Evolutionary conservation across 2,888 invertebrate species (phyloP).

Genomic region (Polymixis flavicincta): DNA sequence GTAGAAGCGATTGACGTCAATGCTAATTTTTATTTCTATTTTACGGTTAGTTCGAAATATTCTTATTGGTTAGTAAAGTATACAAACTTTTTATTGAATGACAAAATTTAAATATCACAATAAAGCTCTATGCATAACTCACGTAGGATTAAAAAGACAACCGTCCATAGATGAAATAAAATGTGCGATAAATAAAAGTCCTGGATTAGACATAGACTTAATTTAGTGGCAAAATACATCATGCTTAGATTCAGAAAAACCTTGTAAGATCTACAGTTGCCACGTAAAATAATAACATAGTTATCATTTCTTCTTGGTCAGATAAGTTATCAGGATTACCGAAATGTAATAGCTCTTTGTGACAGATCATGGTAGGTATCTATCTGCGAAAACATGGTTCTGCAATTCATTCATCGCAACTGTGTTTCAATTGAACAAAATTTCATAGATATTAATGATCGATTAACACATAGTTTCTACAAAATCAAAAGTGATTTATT

Average conservation of each 20-base stretch:
- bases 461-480: background rate
- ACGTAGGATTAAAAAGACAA: too few species aligned
- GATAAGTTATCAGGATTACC: constrained; percentile 41
- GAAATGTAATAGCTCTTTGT: constrained; percentile 19
- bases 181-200: background rate
- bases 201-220: background rate
- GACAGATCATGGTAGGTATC: constrained; percentile 14
- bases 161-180: background rate
- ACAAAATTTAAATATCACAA: background rate
- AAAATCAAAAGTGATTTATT: too few species aligned
- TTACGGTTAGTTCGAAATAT: background rate
- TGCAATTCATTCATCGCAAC: constrained; percentile 11
- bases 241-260: background rate
- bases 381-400: constrained; percentile 3
- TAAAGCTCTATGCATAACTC: background rate
- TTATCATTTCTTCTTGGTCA: constrained; percentile 9
- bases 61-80: background rate
- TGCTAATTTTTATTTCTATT: constrained; percentile 19
- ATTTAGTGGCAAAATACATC: background rate
- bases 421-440: background rate
- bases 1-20: constrained; percentile 31
- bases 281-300: constrained; percentile 9
- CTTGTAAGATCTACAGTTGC: background rate
- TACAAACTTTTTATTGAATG: background rate
- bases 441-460: background rate